phyloP scores from a whole-genome alignment of 1,140 invertebrate genomes.

The Drosophila subpulchrella region DNA sequence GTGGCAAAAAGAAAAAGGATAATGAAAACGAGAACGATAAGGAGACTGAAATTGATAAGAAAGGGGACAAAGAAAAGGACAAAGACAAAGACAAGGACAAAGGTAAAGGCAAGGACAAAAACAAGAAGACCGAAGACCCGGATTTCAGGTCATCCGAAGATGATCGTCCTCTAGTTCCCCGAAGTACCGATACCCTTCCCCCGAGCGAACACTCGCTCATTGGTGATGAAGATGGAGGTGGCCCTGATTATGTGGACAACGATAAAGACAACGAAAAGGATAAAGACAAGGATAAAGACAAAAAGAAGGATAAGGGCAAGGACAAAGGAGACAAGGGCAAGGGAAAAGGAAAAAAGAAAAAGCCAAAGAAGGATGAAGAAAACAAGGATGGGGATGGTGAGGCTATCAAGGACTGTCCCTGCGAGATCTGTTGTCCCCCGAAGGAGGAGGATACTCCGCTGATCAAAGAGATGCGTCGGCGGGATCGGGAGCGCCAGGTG shows the following conservation, averaged over 20 bases:
- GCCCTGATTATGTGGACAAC: neutral
- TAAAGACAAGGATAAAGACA: neutral
- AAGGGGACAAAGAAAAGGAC: no score
- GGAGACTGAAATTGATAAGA: neutral
- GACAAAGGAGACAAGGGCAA: neutral
- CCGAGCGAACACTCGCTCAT: no score
- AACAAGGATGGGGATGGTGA: neutral
- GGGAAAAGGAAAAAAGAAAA: neutral
- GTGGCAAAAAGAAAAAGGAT: neutral
- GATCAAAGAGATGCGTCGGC: slow-evolving; percentile 45
- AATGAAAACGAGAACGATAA: neutral
- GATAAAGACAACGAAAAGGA: neutral
- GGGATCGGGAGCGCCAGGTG: slow-evolving; percentile 18
- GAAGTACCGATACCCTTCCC: neutral
- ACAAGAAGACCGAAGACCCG: neutral
- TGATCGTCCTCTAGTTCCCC: neutral
- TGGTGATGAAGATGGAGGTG: neutral
- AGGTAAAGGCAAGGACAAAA: neutral
- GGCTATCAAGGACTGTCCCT: slow-evolving; percentile 39
- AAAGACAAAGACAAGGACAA: neutral
- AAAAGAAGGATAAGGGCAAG: neutral
- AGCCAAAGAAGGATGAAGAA: neutral
- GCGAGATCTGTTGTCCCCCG: slow-evolving; percentile 35
- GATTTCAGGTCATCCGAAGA: neutral
- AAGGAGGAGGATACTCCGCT: slow-evolving; percentile 36